Evolutionary conservation across 2,888 invertebrate species (phyloP), one percentile per base, ranked within the genome.

Genomic region (Proisotoma minuta): DNA sequence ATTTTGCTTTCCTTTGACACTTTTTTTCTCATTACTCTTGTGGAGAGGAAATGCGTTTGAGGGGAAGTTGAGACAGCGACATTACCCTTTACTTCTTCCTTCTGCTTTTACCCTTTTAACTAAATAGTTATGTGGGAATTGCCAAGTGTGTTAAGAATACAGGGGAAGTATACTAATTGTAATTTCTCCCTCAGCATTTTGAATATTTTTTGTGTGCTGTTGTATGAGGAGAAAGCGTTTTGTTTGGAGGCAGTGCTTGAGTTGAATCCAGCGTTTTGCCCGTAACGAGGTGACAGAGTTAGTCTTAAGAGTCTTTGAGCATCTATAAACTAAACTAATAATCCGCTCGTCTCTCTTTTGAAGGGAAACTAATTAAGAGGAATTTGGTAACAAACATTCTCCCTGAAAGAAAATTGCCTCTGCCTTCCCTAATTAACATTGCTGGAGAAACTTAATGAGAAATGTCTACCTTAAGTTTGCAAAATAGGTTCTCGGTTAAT

Each of bases 231-330:
- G 5, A 43, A 43, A 43, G 43, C 20, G 15, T 43, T 43, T 56
- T 56, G 43, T 56, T 61, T 50, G 50, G 56, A 39, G 20, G n/a
- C n/a, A 58, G 29, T 58, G 28, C 29, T 49, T 28, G 49, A 43
- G 43, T 43, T 20, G 15, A 56, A 18, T 43, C 56, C 56, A 56
- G n/a, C n/a, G n/a, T n/a, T 56, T 56, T 56, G 27, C 43, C 18
- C 56, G 58, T 62, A 62, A 62, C 58, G 62, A 62, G 62, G 62
- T 62, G 62, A 62, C 62, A 57, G 52, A 57, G 52, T 61, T n/a
- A n/a, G n/a, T n/a, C n/a, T n/a, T 43, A 62, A 62, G 62, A 57
- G 57, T 57, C 57, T 61, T 56, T 51, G 47, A 50, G 53, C 57
- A 62, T 62, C 62, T 51, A 52, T n/a, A n/a, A n/a, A n/a, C 62